Evolutionary conservation across 2,113 vertebrate species (phyloP).

Genomic region (Tyto alba): DNA sequence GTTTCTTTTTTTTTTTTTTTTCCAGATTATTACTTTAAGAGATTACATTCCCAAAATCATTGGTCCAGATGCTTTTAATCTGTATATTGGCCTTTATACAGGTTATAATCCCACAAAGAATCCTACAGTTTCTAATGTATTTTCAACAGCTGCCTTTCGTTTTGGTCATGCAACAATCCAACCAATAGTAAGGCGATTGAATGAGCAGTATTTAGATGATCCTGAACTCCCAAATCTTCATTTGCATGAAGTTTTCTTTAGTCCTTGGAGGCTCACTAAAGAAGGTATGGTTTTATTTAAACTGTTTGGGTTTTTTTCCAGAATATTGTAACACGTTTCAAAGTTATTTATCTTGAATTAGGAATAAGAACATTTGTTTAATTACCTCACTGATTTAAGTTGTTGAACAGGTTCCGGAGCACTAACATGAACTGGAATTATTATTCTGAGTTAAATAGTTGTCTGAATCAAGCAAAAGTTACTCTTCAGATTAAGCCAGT

Average conservation of each 20-base stretch:
- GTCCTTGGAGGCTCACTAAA: slow-evolving; percentile 89
- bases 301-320: background rate
- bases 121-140: slow-evolving; percentile 87
- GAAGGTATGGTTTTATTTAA: slow-evolving; percentile 78
- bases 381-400: background rate
- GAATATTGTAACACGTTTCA: background rate
- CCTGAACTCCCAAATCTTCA: slow-evolving; percentile 71
- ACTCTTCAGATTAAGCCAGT: background rate
- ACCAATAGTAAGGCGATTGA: slow-evolving; percentile 75
- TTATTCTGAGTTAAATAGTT: background rate
- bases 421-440: background rate
- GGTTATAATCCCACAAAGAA: slow-evolving; percentile 81
- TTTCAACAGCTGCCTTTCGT: slow-evolving; percentile 93
- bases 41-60: slow-evolving; percentile 93
- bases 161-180: slow-evolving; percentile 89
- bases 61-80: slow-evolving; percentile 77
- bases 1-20: background rate
- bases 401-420: background rate
- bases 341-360: background rate
- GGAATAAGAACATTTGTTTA: background rate
- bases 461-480: background rate
- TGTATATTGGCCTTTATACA: slow-evolving; percentile 78
- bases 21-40: slow-evolving; percentile 88
- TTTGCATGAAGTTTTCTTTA: slow-evolving; percentile 86
- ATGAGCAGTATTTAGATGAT: slow-evolving; percentile 79